phyloP scores from a whole-genome alignment of 2,797 vertebrate genomes.

The Tapera naevia region DNA sequence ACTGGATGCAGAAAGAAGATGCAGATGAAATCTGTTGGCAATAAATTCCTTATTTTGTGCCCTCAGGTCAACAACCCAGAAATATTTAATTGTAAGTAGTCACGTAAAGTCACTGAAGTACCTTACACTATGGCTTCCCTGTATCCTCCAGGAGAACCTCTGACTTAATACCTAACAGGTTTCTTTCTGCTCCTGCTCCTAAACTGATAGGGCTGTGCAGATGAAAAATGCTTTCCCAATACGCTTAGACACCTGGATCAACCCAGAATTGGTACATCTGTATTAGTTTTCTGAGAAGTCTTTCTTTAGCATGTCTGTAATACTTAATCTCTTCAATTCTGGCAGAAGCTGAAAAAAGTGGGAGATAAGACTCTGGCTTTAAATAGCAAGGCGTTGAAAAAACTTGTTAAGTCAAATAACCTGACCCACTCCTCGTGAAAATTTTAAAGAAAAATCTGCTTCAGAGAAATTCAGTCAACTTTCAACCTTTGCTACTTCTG shows the following conservation, averaged over 20 bases:
- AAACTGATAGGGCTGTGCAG: neutral
- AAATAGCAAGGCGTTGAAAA: neutral
- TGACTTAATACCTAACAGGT: neutral
- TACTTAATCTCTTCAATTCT: neutral
- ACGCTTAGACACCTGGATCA: neutral
- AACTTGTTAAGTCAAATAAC: neutral
- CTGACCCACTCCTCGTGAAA: neutral
- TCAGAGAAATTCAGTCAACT: neutral
- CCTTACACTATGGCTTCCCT: neutral
- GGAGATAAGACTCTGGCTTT: neutral
- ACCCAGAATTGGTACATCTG: neutral
- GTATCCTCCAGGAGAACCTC: neutral
- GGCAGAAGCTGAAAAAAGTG: neutral
- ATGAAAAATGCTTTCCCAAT: neutral
- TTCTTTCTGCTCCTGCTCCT: neutral
- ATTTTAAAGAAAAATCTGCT: neutral
- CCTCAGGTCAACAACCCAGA: neutral
- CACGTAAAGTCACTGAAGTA: neutral
- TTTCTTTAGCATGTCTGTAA: neutral
- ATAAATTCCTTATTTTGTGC: neutral
- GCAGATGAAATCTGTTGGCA: neutral
- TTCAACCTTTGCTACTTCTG: neutral
- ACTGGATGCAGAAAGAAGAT: neutral
- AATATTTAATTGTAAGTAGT: neutral
- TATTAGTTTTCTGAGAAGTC: neutral